phyloP scores from a whole-genome alignment of 2,888 invertebrate genomes.

The Idaea dimidiata region DNA sequence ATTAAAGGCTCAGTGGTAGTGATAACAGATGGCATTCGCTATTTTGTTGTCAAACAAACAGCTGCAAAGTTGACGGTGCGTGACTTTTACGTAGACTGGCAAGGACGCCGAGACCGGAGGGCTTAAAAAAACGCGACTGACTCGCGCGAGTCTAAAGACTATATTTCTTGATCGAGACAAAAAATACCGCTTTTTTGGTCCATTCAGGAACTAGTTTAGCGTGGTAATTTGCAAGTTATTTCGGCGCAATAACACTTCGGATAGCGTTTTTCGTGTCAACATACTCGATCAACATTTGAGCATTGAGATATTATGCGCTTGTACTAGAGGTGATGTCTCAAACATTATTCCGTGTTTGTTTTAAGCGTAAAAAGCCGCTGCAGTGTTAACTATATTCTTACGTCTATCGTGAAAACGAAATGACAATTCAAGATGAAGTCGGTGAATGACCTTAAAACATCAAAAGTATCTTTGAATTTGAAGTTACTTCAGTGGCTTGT shows the following conservation, averaged over 20 bases:
- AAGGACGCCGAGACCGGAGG: conserved; percentile 55
- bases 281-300: conserved; percentile 15
- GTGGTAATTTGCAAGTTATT: conserved; percentile 36
- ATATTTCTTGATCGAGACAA: conserved; percentile 36
- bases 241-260: conserved; percentile 36
- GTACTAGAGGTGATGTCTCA: too few species aligned
- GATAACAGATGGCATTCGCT: conserved; percentile 39
- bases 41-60: conserved; percentile 71
- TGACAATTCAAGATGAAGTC: too few species aligned
- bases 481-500: too few species aligned
- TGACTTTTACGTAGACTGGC: conserved; percentile 55
- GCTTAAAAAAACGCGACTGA: conserved; percentile 44
- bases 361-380: too few species aligned
- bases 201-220: conserved; percentile 37
- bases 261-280: conserved; percentile 24
- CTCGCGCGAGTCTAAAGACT: conserved; percentile 33
- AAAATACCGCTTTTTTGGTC: conserved; percentile 34
- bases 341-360: too few species aligned
- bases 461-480: too few species aligned
- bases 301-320: too few species aligned
- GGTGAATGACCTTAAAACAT: too few species aligned
- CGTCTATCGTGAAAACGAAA: too few species aligned
- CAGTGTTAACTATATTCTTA: too few species aligned
- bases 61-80: conserved; percentile 52
- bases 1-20: conserved; percentile 28